Percentiles rank a stretch among this genome's conserved stretches.
Conservation (phyloP, 2,113 vertebrate genomes). For the Chamaea fasciata region DNA sequence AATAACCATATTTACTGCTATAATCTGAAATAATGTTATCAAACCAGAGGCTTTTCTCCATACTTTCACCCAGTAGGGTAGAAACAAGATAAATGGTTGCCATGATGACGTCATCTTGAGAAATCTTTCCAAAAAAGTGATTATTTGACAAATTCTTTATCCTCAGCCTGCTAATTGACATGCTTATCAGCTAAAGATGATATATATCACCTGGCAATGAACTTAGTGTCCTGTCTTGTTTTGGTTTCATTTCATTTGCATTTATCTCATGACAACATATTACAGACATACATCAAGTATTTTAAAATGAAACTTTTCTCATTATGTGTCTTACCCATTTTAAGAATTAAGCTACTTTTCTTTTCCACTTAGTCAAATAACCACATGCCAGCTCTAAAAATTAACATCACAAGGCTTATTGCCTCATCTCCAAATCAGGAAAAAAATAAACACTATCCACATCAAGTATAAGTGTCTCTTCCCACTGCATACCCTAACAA, state of each 20-base stretch:
- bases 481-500: not conserved
- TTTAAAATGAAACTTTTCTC: not conserved
- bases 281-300: not conserved
- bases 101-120: not conserved
- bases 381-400: not conserved
- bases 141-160: not conserved
- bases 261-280: not conserved
- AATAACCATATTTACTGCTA: not conserved
- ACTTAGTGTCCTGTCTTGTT: not conserved
- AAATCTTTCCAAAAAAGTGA: not conserved
- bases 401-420: not conserved
- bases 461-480: not conserved
- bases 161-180: not conserved
- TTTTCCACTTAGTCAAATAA: not conserved
- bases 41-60: not conserved
- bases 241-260: constrained; percentile 25
- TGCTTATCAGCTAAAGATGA: constrained; percentile 1
- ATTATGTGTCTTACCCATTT: not conserved
- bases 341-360: not conserved
- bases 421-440: not conserved
- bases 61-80: not conserved
- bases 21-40: not conserved
- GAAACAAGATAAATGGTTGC: not conserved
- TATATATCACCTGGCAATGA: not conserved
- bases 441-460: not conserved